phyloP scores from a whole-genome alignment of 1,140 invertebrate genomes.

The Plodia interpunctella region DNA sequence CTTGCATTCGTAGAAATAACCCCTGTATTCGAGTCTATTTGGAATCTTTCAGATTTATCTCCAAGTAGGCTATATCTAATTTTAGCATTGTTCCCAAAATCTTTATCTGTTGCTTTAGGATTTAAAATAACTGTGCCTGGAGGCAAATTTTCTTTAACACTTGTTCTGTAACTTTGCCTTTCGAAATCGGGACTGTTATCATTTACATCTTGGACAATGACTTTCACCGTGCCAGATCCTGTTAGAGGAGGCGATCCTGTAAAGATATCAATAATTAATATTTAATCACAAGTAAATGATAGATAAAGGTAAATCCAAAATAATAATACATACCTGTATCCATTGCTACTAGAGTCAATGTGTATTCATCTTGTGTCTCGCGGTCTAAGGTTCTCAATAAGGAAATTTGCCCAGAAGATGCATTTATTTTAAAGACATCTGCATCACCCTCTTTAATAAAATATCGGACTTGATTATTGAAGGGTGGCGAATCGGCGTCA shows the following conservation, averaged over 20 bases:
- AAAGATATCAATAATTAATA: conserved; percentile 45
- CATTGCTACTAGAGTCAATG: conserved; percentile 91
- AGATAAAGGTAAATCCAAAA: conserved; percentile 4
- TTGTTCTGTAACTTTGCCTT: conserved; percentile 86
- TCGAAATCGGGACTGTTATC: conserved; percentile 93
- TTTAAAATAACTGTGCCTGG: conserved; percentile 84
- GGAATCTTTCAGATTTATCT: conserved; percentile 87
- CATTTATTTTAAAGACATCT: conserved; percentile 92
- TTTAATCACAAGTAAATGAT: conserved; percentile 2
- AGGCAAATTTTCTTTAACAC: conserved; percentile 86
- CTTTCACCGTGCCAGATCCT: conserved; percentile 89
- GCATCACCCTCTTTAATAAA: conserved; percentile 95
- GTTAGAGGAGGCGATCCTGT: conserved; percentile 92
- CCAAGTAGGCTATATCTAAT: conserved; percentile 89
- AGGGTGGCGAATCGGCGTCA: conserved; percentile 93
- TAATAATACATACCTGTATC: conserved; percentile 88
- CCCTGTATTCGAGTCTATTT: conserved; percentile 85
- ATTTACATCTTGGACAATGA: conserved; percentile 95
- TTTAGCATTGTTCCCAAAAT: conserved; percentile 89
- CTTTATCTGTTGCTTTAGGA: conserved; percentile 87
- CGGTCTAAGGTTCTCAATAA: conserved; percentile 89
- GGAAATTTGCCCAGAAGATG: conserved; percentile 91
- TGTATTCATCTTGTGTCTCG: conserved; percentile 89
- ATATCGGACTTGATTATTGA: conserved; percentile 93
- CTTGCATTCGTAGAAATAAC: conserved; percentile 83